These are phyloP conservation scores for Lottia scabra DNA, from an alignment of 2,888 invertebrate species.

Conservation along the genomic window DNA sequence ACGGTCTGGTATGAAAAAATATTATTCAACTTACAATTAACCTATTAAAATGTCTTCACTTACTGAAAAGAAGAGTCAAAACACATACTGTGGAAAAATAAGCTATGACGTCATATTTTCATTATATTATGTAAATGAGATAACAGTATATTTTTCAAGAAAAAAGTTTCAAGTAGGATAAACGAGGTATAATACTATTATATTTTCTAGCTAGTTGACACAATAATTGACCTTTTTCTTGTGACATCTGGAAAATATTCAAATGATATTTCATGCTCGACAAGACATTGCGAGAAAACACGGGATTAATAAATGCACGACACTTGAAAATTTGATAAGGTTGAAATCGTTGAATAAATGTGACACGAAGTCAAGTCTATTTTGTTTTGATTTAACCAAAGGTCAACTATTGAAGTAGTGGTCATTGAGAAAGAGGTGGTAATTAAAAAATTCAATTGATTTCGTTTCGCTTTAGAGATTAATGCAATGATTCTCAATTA, in stretches of 20 bases:
- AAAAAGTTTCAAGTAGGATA: no score
- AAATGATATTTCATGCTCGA: neutral
- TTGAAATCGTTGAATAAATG: neutral
- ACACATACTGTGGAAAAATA: no score
- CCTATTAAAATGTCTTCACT: no score
- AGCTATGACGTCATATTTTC: no score
- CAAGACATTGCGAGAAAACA: neutral
- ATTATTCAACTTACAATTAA: no score
- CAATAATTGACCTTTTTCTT: neutral
- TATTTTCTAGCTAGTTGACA: neutral
- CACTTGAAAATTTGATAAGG: neutral
- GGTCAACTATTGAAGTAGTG: neutral
- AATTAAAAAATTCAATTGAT: constrained; percentile 4
- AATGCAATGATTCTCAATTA: constrained; percentile 1
- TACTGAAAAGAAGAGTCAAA: no score
- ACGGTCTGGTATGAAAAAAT: no score
- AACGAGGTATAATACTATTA: neutral
- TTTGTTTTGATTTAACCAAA: neutral
- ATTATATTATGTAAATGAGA: no score
- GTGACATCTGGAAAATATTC: neutral
- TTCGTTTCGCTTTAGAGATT: constrained; percentile 3
- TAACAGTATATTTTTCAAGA: no score
- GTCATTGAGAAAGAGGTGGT: neutral
- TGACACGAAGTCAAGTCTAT: neutral
- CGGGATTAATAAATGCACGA: neutral